Evolutionary conservation across 2,888 invertebrate genomes (phyloP).

Genomic region (Ariolimax columbianus): DNA sequence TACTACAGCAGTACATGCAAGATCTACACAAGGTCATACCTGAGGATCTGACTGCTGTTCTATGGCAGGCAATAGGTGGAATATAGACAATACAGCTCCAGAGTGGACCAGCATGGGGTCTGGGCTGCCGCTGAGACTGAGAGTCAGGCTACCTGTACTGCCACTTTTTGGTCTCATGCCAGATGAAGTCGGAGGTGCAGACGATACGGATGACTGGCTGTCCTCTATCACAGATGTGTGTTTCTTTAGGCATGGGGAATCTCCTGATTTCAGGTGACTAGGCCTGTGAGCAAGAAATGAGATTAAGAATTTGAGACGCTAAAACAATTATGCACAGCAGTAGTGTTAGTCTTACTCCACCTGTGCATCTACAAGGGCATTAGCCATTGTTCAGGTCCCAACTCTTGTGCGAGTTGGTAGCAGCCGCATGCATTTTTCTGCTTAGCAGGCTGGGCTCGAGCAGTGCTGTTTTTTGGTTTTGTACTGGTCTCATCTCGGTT

Average conservation of each 20-base stretch:
- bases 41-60: conserved; percentile 52
- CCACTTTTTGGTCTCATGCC: conserved; percentile 69
- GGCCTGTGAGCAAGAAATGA: conserved; percentile 54
- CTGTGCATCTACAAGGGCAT: too few species aligned
- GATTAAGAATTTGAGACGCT: neutral
- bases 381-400: too few species aligned
- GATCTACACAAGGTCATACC: conserved; percentile 19
- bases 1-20: neutral
- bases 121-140: conserved; percentile 80
- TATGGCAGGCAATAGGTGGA: conserved; percentile 86
- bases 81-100: conserved; percentile 90
- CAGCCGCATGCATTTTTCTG: too few species aligned
- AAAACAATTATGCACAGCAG: too few species aligned
- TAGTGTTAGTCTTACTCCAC: too few species aligned
- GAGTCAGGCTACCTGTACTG: conserved; percentile 74
- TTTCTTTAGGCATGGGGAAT: conserved; percentile 67
- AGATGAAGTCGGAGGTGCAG: conserved; percentile 34
- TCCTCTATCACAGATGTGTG: conserved; percentile 61
- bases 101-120: conserved; percentile 94
- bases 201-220: conserved; percentile 23
- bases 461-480: too few species aligned
- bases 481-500: too few species aligned
- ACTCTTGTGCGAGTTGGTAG: too few species aligned
- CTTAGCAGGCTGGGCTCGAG: too few species aligned
- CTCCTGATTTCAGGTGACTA: conserved; percentile 55